Conservation (phyloP, 30 jellyfish, hydroid and myxozoan genomes). For the Aurelia aurita complex sp. Pacific region DNA sequence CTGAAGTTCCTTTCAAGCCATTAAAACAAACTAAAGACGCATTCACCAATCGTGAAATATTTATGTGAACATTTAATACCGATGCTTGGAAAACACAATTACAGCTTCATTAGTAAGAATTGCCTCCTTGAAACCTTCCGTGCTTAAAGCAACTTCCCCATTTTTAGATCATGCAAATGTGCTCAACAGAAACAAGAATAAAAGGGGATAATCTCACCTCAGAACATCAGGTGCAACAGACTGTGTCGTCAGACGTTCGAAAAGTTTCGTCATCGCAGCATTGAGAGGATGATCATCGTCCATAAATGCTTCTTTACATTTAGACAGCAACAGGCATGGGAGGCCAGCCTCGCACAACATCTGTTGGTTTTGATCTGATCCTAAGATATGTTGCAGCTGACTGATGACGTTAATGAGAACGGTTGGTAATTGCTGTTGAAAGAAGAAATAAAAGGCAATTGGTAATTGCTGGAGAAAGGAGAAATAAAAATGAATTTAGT, state of each 20-base stretch:
- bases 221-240: slow-evolving; percentile 85
- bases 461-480: slow-evolving; percentile 48
- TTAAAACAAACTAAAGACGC: too few species aligned
- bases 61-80: too few species aligned
- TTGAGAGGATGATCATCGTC: slow-evolving; percentile 89
- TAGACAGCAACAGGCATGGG: slow-evolving; percentile 75
- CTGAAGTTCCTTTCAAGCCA: too few species aligned
- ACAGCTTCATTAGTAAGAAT: too few species aligned
- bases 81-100: too few species aligned
- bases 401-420: slow-evolving; percentile 77
- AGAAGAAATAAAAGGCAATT: background rate
- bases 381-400: slow-evolving; percentile 80
- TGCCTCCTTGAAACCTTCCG: too few species aligned
- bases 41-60: too few species aligned
- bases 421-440: slow-evolving; percentile 60
- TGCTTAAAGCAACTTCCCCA: too few species aligned
- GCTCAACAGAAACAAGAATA: background rate
- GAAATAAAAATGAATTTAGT: background rate
- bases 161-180: too few species aligned
- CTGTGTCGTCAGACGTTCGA: slow-evolving; percentile 94
- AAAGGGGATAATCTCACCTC: slow-evolving; percentile 46
- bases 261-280: slow-evolving; percentile 82
- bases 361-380: slow-evolving; percentile 91
- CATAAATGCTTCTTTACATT: slow-evolving; percentile 85
- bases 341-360: slow-evolving; percentile 94